Evolutionary conservation across 64 coral and sea anemone genomes (phyloP).

Genomic region (Anthopleura sola): DNA sequence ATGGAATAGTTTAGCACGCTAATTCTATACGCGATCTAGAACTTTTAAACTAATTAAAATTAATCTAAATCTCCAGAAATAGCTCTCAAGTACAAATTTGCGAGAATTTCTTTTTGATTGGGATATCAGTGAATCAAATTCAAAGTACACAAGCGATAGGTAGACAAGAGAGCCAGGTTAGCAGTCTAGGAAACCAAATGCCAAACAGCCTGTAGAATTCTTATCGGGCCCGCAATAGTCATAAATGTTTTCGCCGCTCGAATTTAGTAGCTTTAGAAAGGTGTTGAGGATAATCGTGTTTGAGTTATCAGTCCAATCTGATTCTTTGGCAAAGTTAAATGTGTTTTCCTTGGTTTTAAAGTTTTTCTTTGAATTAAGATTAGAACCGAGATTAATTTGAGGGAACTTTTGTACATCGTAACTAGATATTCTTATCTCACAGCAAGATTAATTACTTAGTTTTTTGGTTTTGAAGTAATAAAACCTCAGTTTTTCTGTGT

Average conservation of each 20-base stretch:
- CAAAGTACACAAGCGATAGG: neutral
- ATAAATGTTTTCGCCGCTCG: neutral
- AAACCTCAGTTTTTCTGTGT: neutral
- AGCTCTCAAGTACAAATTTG: neutral
- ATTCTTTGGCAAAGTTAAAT: neutral
- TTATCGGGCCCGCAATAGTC: neutral
- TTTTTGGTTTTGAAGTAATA: slow-evolving; percentile 10
- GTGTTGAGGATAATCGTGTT: slow-evolving; percentile 4
- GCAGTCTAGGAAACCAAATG: neutral
- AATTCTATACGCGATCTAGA: too few species aligned
- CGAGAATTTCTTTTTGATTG: neutral
- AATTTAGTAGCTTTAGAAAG: neutral
- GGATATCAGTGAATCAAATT: neutral
- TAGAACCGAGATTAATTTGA: neutral
- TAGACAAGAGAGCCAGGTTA: neutral
- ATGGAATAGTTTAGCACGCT: too few species aligned
- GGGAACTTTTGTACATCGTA: neutral
- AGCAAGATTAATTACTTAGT: neutral
- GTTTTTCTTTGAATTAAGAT: slow-evolving; percentile 1
- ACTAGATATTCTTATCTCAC: neutral
- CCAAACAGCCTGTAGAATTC: neutral
- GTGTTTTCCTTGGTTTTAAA: neutral
- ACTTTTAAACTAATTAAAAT: neutral
- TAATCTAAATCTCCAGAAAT: neutral
- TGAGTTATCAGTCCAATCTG: neutral